Percentiles rank a stretch among this genome's conserved stretches.
These are phyloP conservation scores for Spilosoma lubricipeda DNA, from an alignment of 2,888 invertebrate species.

Conservation along the genomic window DNA sequence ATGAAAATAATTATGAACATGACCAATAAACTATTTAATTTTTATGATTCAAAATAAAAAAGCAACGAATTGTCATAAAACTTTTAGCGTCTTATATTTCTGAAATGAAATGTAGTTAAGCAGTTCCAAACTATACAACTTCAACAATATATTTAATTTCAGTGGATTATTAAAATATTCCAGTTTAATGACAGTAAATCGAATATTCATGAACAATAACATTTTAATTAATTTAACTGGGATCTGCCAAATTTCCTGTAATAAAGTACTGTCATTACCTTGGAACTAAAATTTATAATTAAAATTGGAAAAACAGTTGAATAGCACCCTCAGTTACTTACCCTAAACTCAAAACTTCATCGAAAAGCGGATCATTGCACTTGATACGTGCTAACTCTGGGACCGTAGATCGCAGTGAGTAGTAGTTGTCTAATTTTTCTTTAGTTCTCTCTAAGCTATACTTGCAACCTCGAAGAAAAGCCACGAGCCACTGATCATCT, in stretches of 20 bases:
- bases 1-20: neutral
- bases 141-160: neutral
- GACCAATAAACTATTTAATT: neutral
- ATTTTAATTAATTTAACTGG: neutral
- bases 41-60: neutral
- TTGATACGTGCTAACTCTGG: constrained; percentile 11
- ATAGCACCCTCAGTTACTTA: neutral
- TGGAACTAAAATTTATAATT: neutral
- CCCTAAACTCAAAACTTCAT: constrained; percentile 15
- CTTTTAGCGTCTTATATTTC: too few species aligned
- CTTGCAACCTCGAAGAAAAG: constrained; percentile 20
- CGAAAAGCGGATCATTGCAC: constrained; percentile 12
- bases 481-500: constrained; percentile 21
- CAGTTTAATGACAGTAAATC: neutral
- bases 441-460: constrained; percentile 22
- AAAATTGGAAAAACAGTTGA: neutral
- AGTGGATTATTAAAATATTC: neutral
- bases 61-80: too few species aligned
- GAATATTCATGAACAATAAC: neutral
- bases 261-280: neutral
- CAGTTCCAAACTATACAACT: neutral
- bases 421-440: constrained; percentile 20
- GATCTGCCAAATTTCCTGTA: neutral
- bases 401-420: constrained; percentile 8
- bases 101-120: neutral